These are phyloP conservation scores for Lasioglossum leucozonium DNA, from an alignment of 2,888 invertebrate genomes.

Conservation along the genomic window DNA sequence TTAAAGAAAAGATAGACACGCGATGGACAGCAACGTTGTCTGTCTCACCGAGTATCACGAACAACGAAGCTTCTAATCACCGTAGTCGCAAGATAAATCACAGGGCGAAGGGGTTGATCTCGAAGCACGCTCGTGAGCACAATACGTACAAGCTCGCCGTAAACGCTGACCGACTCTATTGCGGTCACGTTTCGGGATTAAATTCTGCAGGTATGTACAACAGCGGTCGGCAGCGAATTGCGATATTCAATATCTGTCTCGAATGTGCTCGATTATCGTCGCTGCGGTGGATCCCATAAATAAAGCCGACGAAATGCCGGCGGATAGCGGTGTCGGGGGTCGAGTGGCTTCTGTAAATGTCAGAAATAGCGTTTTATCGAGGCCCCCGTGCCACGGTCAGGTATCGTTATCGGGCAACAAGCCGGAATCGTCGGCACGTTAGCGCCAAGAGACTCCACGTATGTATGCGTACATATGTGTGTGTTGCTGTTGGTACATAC, in stretches of 20 bases:
- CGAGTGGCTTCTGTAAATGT: conserved; percentile 29
- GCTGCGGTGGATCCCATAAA: conserved; percentile 9
- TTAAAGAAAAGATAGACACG: too few species aligned
- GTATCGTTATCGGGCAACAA: conserved; percentile 41
- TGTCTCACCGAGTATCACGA: not conserved
- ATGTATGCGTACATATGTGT: too few species aligned
- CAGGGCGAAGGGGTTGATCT: not conserved
- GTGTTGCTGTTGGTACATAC: not conserved
- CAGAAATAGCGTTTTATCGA: conserved; percentile 48
- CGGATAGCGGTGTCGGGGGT: conserved; percentile 16
- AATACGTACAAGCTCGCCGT: not conserved
- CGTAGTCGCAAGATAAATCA: not conserved
- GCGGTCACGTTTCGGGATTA: conserved; percentile 8
- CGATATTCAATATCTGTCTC: not conserved
- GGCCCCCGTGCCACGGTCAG: not conserved
- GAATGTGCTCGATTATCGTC: not conserved
- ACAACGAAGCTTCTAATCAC: not conserved
- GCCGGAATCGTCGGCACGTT: conserved; percentile 40
- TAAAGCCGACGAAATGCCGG: conserved; percentile 28
- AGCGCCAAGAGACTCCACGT: conserved; percentile 2
- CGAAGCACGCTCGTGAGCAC: not conserved
- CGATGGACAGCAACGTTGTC: too few species aligned
- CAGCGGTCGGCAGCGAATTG: not conserved
- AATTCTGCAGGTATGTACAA: not conserved
- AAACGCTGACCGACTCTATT: not conserved